A percentile compares a stretch with the other conserved stretches of the same genome.
phyloP scores from a whole-genome alignment of 2,888 invertebrate genomes.

The Heliconius sara region DNA sequence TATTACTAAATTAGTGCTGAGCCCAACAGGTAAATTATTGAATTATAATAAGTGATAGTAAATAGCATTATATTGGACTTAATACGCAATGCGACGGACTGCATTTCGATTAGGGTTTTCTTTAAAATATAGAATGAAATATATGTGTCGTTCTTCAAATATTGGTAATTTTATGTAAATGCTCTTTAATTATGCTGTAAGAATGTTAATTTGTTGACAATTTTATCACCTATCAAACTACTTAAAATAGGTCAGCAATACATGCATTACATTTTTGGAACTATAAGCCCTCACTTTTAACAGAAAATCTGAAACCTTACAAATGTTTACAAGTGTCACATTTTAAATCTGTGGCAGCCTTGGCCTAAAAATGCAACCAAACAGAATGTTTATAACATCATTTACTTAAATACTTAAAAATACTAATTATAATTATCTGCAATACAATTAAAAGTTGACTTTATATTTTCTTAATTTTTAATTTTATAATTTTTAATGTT shows the following conservation, averaged over 20 bases:
- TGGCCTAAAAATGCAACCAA: background rate
- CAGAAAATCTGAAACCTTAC: background rate
- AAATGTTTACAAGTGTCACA: background rate
- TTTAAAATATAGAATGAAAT: constrained; percentile 17
- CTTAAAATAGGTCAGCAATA: constrained; percentile 26
- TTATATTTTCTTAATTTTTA: background rate
- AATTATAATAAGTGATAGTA: background rate
- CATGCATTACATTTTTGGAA: background rate
- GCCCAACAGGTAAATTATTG: constrained; percentile 34
- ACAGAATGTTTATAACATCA: background rate
- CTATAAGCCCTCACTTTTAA: background rate
- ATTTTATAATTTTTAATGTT: background rate
- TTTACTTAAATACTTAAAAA: background rate
- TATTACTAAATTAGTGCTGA: constrained; percentile 20
- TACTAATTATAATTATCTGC: background rate
- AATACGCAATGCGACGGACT: constrained; percentile 26
- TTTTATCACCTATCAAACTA: constrained; percentile 3
- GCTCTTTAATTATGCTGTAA: background rate
- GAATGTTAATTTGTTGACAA: background rate
- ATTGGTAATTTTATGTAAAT: background rate
- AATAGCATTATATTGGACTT: background rate
- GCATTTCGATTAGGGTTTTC: constrained; percentile 1
- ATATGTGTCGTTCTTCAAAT: background rate
- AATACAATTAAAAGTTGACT: background rate
- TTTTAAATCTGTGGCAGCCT: background rate